A percentile compares a stretch with the other conserved stretches of the same genome.
Conservation (phyloP, 2,113 vertebrate species). For the Sorex araneus region DNA sequence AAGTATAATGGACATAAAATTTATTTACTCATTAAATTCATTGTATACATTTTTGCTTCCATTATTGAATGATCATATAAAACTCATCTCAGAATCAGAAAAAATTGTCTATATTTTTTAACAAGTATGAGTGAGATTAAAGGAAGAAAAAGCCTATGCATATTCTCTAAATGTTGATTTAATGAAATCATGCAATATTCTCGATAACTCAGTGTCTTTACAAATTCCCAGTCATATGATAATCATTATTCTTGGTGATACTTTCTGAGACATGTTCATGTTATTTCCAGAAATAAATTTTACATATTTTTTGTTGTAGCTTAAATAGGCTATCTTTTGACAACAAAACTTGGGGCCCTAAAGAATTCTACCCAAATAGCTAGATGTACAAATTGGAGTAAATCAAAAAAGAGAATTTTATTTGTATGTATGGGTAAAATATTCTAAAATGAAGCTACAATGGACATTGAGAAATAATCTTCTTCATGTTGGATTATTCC, state of each 20-base stretch:
- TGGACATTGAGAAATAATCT: neutral
- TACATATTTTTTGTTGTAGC: neutral
- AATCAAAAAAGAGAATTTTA: conserved; percentile 21
- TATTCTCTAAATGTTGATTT: neutral
- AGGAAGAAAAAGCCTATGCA: neutral
- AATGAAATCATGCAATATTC: neutral
- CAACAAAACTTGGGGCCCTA: neutral
- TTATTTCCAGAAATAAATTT: neutral
- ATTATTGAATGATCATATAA: neutral
- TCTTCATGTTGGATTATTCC: neutral
- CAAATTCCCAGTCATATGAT: neutral
- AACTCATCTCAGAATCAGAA: neutral
- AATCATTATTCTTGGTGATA: neutral
- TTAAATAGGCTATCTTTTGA: neutral
- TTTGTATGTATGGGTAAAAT: neutral
- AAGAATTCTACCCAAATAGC: neutral
- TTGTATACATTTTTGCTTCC: neutral
- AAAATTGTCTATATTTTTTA: neutral
- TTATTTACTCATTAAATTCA: neutral
- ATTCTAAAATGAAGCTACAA: neutral
- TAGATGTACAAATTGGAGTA: neutral
- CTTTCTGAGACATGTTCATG: neutral
- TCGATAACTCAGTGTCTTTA: neutral
- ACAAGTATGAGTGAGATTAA: neutral
- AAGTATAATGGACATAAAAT: neutral